Base-by-base conservation (phyloP, 2,113 vertebrate genomes). In the Chamaetylas fuelleborni region DNA sequence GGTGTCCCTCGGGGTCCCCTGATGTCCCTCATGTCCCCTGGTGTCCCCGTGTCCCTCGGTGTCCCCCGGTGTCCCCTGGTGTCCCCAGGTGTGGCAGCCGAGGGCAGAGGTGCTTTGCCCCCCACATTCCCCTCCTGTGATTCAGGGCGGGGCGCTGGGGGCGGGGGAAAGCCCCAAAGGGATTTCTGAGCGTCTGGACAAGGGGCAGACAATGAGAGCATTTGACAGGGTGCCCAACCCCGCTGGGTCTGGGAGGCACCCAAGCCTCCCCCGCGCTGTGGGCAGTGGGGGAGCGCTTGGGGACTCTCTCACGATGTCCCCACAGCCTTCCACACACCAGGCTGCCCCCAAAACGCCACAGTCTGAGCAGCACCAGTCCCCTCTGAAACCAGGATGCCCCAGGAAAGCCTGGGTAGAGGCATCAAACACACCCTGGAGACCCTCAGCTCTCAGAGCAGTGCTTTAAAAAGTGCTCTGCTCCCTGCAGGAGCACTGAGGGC, bases 161-260 rank as follows among this genome's bases (percentile, higher is more conserved):
- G 20, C 8, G 66, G 72, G 65, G 77, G 69, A 84, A 85, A 31
- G 69, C 83, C 92, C 92, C 85, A 67, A 60, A 94, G 80, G 82
- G 61, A 73, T 97, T 96, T 91, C 14, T 79, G 66, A 92, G 79
- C 50, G 5, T 42, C 38, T 11, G 38, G 38, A 38, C 38, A 38
- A 38, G 38, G 38, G 38, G 38, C 38, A 38, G 38, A 11, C 38
- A 38, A 38, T 38, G 91, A 85, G 95, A 93, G 90, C 92, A 42
- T 86, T 84, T 38, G 84, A 71, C 88, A 79, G 64, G 92, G 40
- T 61, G 91, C 87, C 97, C 94, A 90, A 95, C 93, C 66, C 94
- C 15, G 12, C 92, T 43, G 79, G 15, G 53, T 83, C 89, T 57
- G 65, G 81, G 95, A 90, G 42, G 64, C 71, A 11, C 82, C 81